phyloP scores from a whole-genome alignment of 2,113 vertebrate genomes.

The Megaceryle maxima region DNA sequence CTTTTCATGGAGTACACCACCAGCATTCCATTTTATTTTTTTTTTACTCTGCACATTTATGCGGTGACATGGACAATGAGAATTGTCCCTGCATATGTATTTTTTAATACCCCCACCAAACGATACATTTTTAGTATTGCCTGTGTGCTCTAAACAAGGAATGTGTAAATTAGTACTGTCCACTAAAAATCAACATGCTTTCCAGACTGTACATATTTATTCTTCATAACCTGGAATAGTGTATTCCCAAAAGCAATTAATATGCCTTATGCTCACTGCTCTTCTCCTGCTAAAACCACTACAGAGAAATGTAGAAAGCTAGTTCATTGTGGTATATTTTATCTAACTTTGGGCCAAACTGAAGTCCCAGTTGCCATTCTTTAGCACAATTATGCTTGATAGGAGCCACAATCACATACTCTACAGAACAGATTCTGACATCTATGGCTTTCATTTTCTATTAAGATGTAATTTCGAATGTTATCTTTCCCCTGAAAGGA shows the following conservation, averaged over 20 bases:
- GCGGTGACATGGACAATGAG: background rate
- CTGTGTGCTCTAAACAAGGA: background rate
- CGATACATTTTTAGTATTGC: background rate
- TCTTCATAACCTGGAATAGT: background rate
- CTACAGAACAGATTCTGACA: background rate
- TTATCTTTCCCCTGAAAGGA: background rate
- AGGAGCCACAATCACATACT: background rate
- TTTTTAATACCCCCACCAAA: background rate
- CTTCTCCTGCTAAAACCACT: background rate
- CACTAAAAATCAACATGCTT: conserved; percentile 17
- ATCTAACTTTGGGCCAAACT: background rate
- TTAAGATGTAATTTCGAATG: background rate
- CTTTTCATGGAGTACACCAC: background rate
- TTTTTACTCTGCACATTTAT: background rate
- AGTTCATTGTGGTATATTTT: background rate
- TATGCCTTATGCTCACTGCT: background rate
- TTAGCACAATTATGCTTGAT: background rate
- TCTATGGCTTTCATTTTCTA: background rate
- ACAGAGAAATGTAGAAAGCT: background rate
- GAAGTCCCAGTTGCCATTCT: background rate
- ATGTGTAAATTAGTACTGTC: conserved; percentile 5
- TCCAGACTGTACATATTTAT: conserved; percentile 21
- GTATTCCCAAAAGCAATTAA: conserved; percentile 46
- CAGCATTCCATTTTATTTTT: background rate
- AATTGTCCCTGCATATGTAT: background rate